A percentile compares a stretch with the other conserved stretches of the same genome.
Evolutionary conservation across 2,113 vertebrate species (phyloP).

Genomic region (Ctenomys sociabilis): DNA sequence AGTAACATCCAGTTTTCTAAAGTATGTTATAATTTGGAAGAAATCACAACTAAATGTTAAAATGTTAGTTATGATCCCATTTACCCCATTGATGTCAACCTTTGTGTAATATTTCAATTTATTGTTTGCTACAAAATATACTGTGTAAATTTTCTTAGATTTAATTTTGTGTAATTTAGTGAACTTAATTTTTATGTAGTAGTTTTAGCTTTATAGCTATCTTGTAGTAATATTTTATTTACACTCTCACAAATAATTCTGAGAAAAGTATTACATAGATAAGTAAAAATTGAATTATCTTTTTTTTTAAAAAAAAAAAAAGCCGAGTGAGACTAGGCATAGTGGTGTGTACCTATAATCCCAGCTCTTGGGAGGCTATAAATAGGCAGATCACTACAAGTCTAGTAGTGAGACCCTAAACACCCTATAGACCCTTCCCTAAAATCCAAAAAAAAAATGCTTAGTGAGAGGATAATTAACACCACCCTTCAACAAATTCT

Average conservation of each 20-base stretch:
- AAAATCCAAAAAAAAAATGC: no score
- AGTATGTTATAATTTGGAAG: constrained; percentile 68
- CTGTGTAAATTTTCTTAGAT: constrained; percentile 53
- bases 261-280: neutral
- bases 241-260: neutral
- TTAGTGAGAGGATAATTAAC: neutral
- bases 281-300: constrained; percentile 35
- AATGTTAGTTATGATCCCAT: constrained; percentile 10
- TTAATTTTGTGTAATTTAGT: constrained; percentile 30
- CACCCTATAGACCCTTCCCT: no score
- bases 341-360: no score
- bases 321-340: no score
- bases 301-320: constrained; percentile 36
- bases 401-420: no score
- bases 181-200: neutral
- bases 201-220: neutral
- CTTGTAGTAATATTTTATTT: neutral
- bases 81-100: neutral
- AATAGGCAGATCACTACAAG: no score
- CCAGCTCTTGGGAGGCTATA: no score
- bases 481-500: neutral
- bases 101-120: constrained; percentile 34
- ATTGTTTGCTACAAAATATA: constrained; percentile 60
- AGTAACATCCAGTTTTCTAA: constrained; percentile 40
- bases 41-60: constrained; percentile 57